These are phyloP conservation scores for Tragelaphus strepsiceros DNA, from an alignment of 2,113 vertebrate genomes.

Conservation along the genomic window DNA sequence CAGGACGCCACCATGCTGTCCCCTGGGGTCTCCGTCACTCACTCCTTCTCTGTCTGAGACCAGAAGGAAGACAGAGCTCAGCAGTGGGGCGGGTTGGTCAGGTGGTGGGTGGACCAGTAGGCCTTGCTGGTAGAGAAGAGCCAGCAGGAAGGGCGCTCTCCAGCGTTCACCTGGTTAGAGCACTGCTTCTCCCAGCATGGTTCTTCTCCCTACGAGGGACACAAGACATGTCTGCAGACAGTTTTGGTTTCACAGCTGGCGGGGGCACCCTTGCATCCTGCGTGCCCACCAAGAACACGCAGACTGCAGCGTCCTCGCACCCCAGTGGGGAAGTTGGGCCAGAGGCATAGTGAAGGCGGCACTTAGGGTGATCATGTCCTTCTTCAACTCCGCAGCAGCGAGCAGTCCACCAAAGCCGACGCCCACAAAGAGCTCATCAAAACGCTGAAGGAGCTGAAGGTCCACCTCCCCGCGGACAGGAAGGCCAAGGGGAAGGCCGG, in stretches of 20 bases:
- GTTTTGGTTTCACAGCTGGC: background rate
- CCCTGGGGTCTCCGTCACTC: background rate
- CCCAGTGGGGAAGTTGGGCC: accelerated
- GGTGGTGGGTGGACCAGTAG: background rate
- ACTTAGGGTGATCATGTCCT: accelerated
- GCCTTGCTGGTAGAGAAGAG: background rate
- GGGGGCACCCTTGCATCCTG: background rate
- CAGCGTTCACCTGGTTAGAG: accelerated
- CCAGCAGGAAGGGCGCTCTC: background rate
- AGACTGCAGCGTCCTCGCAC: accelerated
- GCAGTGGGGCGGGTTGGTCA: background rate
- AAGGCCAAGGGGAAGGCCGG: slow-evolving; percentile 89
- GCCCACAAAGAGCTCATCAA: slow-evolving; percentile 92
- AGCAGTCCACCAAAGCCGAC: slow-evolving; percentile 92
- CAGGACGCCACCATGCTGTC: background rate
- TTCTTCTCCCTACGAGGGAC: background rate
- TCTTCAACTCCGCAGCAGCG: slow-evolving; percentile 82
- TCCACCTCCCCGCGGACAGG: slow-evolving; percentile 90
- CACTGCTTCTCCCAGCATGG: accelerated
- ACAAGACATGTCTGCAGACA: background rate
- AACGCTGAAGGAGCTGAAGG: slow-evolving; percentile 91
- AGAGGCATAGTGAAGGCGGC: accelerated
- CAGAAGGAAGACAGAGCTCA: background rate
- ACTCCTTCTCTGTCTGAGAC: background rate
- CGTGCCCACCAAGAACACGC: accelerated